Evolutionary conservation across 2,888 invertebrate species (phyloP), one percentile per base, ranked within the genome.

Genomic region (Uropetala carovei): DNA sequence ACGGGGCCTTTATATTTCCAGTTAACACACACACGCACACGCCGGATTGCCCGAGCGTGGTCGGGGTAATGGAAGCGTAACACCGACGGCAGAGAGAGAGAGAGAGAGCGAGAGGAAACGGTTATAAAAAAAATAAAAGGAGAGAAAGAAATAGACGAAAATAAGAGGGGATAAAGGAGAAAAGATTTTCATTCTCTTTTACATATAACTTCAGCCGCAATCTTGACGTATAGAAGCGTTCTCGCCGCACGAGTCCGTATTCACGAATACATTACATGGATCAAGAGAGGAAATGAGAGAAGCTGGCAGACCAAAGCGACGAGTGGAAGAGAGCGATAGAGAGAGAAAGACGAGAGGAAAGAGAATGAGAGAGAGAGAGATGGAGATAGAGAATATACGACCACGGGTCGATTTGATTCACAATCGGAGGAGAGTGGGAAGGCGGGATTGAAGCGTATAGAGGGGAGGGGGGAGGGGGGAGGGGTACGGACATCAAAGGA

Each of bases 341-440:
- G 30, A 60, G 5, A 30, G 60, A 59, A 18, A 60, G 5, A 64
- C 27, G 30, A 0, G n/a, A 0, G 16, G 83, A 5, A 3, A 18
- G 9, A n/a, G 83, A 43, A 16, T 43, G n/a, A 56, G 30, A 43
- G 13, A 56, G 30, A 43, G 13, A 11, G 13, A 43, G 14, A 30
- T n/a, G 56, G 18, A 56, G 83, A 18, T 56, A 43, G 83, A 83
- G 57, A n/a, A n/a, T n/a, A 83, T 83, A 43, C 60, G 89, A 89
- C 64, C 68, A n/a, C 64, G 10, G 22, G 64, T 89, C 89, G 89
- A 89, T 86, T 60, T 64, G 86, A 86, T 89, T 64, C 89, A 89
- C 60, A 89, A 89, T 89, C 89, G 89, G 89, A 0, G 64, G 64
- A 30, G 56, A 81, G 82, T 16, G 83, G n/a, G n/a, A 11, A 9